These are phyloP conservation scores for Trissoscelio sp. DNA, from an alignment of 2,888 invertebrate species.

Conservation along the genomic window DNA sequence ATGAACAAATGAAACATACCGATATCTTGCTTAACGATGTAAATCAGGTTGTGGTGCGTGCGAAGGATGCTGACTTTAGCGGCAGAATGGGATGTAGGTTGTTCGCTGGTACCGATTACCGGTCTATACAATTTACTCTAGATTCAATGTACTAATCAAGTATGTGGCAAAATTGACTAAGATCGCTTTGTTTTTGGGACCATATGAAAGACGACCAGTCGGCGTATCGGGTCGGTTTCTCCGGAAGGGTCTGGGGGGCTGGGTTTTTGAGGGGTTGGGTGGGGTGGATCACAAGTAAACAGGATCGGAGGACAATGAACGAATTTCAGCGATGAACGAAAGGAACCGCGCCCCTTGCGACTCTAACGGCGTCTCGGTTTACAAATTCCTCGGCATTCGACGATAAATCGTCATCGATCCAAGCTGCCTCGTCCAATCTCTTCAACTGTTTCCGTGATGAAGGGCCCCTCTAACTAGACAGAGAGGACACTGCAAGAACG, in stretches of 20 bases:
- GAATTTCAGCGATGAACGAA: conserved; percentile 38
- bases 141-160: conserved; percentile 34
- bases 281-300: conserved; percentile 28
- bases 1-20: conserved; percentile 83
- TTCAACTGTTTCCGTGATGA: conserved; percentile 7
- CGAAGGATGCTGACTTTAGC: conserved; percentile 80
- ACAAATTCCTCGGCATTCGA: conserved; percentile 20
- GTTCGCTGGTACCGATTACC: conserved; percentile 60
- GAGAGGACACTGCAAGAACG: conserved; percentile 31
- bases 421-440: conserved; percentile 16
- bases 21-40: conserved; percentile 80
- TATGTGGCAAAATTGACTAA: conserved; percentile 46
- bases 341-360: conserved; percentile 56
- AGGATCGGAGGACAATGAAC: conserved; percentile 52
- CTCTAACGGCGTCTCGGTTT: conserved; percentile 8
- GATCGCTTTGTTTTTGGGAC: conserved; percentile 31
- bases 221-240: conserved; percentile 8
- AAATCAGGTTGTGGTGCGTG: conserved; percentile 80
- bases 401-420: conserved; percentile 42
- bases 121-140: conserved; percentile 23
- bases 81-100: conserved; percentile 70
- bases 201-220: conserved; percentile 40
- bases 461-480: conserved; percentile 4
- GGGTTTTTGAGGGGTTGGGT: neutral
- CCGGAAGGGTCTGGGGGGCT: conserved; percentile 2